These are phyloP conservation scores for Lycophotia porphyrea DNA, from an alignment of 2,888 invertebrate species.

Conservation along the genomic window DNA sequence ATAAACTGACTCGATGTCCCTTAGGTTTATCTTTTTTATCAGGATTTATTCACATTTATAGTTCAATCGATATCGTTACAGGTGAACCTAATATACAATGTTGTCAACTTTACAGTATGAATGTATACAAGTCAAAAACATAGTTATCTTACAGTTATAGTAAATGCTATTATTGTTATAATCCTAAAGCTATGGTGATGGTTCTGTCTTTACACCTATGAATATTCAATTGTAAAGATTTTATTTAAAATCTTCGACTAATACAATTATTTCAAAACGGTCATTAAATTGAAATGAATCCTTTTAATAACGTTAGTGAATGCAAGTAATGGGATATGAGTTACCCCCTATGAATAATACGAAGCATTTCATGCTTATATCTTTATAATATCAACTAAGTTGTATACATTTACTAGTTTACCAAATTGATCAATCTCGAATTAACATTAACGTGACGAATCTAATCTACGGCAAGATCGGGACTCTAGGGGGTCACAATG, in stretches of 20 bases:
- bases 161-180: slow-evolving; percentile 89
- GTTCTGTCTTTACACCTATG: slow-evolving; percentile 84
- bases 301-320: slow-evolving; percentile 70
- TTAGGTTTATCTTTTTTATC: slow-evolving; percentile 82
- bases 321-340: slow-evolving; percentile 78
- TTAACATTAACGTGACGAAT: slow-evolving; percentile 86
- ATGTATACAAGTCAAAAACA: slow-evolving; percentile 90
- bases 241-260: slow-evolving; percentile 74
- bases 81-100: slow-evolving; percentile 87
- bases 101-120: slow-evolving; percentile 86
- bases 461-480: slow-evolving; percentile 86
- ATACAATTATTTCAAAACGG: slow-evolving; percentile 74
- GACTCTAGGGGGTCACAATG: slow-evolving; percentile 84
- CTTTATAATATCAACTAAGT: slow-evolving; percentile 82
- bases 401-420: slow-evolving; percentile 87
- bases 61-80: slow-evolving; percentile 86
- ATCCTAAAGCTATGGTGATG: slow-evolving; percentile 88
- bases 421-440: slow-evolving; percentile 84
- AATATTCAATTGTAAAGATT: slow-evolving; percentile 78
- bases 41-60: slow-evolving; percentile 90
- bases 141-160: slow-evolving; percentile 87
- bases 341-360: slow-evolving; percentile 81
- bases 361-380: slow-evolving; percentile 87
- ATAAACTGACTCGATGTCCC: slow-evolving; percentile 84
- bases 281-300: slow-evolving; percentile 73